These are phyloP conservation scores for Ophonus ardosiacus DNA, from an alignment of 2,888 invertebrate species.

Conservation along the genomic window DNA sequence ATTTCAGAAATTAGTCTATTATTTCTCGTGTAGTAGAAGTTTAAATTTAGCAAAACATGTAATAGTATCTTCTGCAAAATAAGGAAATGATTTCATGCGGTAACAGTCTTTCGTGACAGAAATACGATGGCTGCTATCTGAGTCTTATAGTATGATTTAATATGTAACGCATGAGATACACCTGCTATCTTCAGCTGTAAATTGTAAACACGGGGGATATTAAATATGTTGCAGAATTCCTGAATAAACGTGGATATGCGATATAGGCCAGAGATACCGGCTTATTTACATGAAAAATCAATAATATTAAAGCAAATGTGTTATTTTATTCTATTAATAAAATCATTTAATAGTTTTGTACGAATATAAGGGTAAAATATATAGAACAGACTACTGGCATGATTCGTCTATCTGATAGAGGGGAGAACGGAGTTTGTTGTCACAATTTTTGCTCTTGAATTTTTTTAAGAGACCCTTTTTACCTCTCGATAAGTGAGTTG, in stretches of 20 bases:
- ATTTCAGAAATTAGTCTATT: no score
- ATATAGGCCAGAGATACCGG: background rate
- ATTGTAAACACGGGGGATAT: constrained; percentile 51
- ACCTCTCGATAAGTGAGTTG: no score
- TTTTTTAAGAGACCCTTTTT: no score
- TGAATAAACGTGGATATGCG: background rate
- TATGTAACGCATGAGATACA: constrained; percentile 50
- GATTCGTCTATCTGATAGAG: no score
- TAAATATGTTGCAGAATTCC: constrained; percentile 29
- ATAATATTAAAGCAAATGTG: background rate
- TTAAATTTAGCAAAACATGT: background rate
- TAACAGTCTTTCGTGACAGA: constrained; percentile 18
- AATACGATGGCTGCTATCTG: constrained; percentile 37
- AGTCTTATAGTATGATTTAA: constrained; percentile 46
- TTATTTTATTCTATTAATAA: background rate
- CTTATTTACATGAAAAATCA: background rate
- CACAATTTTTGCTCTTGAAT: no score
- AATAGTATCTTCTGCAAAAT: background rate
- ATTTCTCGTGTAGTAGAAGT: no score
- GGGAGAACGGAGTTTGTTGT: no score
- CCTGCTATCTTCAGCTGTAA: constrained; percentile 52
- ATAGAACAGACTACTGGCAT: no score
- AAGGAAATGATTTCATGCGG: background rate
- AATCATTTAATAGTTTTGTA: no score
- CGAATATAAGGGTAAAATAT: no score